These are phyloP conservation scores for Enteromius trimaculatus DNA, from an alignment of 2,797 vertebrate species.

Conservation along the genomic window DNA sequence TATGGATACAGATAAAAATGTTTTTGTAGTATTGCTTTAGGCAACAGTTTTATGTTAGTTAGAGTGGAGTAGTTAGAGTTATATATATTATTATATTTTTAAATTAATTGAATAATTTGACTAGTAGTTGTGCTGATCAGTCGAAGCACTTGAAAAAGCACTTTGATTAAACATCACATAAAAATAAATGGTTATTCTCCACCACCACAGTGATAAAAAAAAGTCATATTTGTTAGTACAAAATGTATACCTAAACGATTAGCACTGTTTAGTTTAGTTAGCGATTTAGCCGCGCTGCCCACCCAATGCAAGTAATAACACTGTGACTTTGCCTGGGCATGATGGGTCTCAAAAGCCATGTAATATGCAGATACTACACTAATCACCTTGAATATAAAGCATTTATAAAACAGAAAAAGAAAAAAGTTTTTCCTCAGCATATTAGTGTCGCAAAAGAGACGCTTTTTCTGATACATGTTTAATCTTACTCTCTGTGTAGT, in stretches of 20 bases:
- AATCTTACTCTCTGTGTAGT: conserved; percentile 60
- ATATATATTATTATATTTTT: too few species aligned
- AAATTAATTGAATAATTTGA: too few species aligned
- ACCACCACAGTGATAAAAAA: background rate
- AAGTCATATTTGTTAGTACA: background rate
- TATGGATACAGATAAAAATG: conserved; percentile 17
- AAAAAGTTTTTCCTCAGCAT: conserved; percentile 57
- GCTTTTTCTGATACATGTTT: conserved; percentile 44
- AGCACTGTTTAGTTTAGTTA: background rate
- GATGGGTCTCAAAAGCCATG: conserved; percentile 62
- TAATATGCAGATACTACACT: conserved; percentile 51
- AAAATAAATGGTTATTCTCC: conserved; percentile 6
- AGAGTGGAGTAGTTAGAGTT: background rate
- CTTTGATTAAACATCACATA: conserved; percentile 31
- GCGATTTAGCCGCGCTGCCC: conserved; percentile 6
- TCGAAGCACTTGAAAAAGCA: conserved; percentile 52
- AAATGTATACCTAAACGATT: background rate
- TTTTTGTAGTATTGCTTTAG: background rate
- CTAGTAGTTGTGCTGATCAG: conserved; percentile 39
- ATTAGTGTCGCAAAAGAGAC: conserved; percentile 42
- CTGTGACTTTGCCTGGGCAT: conserved; percentile 57
- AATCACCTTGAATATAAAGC: conserved; percentile 48
- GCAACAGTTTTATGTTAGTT: conserved; percentile 11
- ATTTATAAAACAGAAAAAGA: conserved; percentile 40
- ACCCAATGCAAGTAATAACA: conserved; percentile 56